Conservation (phyloP, 2,888 invertebrate genomes). For the Campoletis raptor region DNA sequence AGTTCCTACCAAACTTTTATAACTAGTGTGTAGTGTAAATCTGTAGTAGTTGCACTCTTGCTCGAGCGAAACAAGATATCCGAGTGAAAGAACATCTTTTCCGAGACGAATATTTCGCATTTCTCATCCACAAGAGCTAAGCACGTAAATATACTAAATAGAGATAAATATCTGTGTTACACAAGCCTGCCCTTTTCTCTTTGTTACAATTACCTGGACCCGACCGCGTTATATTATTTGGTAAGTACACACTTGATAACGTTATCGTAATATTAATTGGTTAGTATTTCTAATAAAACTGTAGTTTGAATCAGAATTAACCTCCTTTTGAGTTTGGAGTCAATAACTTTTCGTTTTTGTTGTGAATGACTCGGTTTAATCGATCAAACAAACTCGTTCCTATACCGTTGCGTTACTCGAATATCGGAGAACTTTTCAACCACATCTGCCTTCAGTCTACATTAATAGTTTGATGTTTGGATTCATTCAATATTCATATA, state of each 20-base stretch:
- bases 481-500: neutral
- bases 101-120: neutral
- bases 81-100: constrained; percentile 33
- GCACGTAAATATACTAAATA: neutral
- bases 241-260: neutral
- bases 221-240: neutral
- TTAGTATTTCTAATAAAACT: neutral
- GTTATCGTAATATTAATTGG: neutral
- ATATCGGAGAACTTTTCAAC: neutral
- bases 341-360: neutral
- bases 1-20: constrained; percentile 21
- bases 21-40: constrained; percentile 17
- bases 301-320: neutral
- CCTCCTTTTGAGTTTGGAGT: neutral
- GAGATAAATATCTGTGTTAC: neutral
- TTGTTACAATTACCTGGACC: neutral
- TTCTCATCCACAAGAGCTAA: neutral
- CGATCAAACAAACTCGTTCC: constrained; percentile 2
- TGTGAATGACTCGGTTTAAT: neutral
- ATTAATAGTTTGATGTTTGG: neutral
- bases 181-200: neutral
- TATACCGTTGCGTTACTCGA: neutral
- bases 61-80: constrained; percentile 39
- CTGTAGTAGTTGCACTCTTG: constrained; percentile 27
- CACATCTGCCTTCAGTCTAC: neutral